phyloP scores from a whole-genome alignment of 2,888 invertebrate genomes.

The Tipula vernalis region DNA sequence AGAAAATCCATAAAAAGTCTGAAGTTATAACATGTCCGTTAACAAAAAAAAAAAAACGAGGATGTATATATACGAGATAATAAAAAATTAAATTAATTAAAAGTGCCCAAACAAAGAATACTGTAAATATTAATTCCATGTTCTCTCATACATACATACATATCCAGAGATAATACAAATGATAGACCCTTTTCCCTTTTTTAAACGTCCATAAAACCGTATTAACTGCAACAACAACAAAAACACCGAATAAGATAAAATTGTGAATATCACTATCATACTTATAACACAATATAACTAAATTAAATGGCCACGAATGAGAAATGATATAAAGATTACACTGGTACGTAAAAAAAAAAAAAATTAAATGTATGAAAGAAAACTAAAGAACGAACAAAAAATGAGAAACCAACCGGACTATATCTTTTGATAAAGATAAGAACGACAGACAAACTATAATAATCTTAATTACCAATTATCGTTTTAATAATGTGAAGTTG shows the following conservation, averaged over 20 bases:
- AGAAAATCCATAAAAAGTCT: background rate
- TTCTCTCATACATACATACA: background rate
- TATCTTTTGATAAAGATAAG: background rate
- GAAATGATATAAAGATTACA: background rate
- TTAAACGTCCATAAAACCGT: background rate
- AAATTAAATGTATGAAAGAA: background rate
- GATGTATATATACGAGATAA: no score
- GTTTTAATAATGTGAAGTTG: slow-evolving; percentile 4
- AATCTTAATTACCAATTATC: slow-evolving; percentile 4
- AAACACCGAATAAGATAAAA: background rate
- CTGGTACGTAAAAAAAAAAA: background rate
- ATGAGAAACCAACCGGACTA: background rate
- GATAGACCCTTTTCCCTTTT: background rate
- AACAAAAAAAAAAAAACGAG: no score
- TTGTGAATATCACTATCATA: background rate
- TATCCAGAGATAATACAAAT: background rate
- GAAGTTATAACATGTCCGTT: background rate
- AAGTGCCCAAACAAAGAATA: background rate
- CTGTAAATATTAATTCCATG: background rate
- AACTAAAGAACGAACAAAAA: background rate
- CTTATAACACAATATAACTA: background rate
- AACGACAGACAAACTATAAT: background rate
- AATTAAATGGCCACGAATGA: slow-evolving; percentile 4
- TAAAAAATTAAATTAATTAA: background rate
- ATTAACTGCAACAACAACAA: background rate